phyloP scores from a whole-genome alignment of 2,113 vertebrate genomes.

The Prietella phreatophila region DNA sequence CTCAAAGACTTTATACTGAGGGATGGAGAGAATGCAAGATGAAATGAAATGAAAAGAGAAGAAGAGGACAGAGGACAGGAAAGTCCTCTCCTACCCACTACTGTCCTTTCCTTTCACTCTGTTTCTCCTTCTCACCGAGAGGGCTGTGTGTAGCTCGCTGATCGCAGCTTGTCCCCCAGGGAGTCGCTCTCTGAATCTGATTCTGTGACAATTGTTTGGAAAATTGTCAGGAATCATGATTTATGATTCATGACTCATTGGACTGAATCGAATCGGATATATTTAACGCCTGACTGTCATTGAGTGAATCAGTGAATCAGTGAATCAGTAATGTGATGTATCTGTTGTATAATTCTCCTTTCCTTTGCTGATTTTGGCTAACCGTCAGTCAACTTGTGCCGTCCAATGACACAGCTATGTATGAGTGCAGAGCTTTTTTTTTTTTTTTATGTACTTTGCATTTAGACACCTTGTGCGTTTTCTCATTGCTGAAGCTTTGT shows the following conservation, averaged over 20 bases:
- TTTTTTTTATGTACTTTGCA: conserved; percentile 12
- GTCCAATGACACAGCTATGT: conserved; percentile 22
- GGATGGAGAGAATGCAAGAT: conserved; percentile 35
- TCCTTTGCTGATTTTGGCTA: conserved; percentile 38
- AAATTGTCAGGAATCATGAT: conserved; percentile 26
- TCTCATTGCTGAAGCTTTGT: conserved; percentile 36
- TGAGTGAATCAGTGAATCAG: conserved; percentile 44
- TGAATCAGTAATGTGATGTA: conserved; percentile 42
- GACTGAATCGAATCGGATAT: conserved; percentile 39
- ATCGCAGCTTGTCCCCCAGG: conserved; percentile 38
- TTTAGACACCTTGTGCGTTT: conserved; percentile 41
- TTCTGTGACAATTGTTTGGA: conserved; percentile 24
- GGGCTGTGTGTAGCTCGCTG: conserved; percentile 9
- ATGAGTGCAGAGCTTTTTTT: conserved; percentile 20
- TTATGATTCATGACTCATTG: conserved; percentile 44
- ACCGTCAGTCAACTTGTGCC: conserved; percentile 21
- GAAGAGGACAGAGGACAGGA: conserved; percentile 39
- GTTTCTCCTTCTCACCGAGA: conserved; percentile 42
- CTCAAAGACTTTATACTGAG: conserved; percentile 36
- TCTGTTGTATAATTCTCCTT: conserved; percentile 41
- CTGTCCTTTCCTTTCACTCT: conserved; percentile 34
- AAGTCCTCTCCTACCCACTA: conserved; percentile 19
- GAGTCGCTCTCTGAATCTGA: conserved; percentile 36
- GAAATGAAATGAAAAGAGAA: conserved; percentile 21
- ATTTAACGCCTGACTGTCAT: conserved; percentile 27